Evolutionary conservation across 2,888 invertebrate species (phyloP), one percentile per base, ranked within the genome.

Genomic region (Philaethria dido): DNA sequence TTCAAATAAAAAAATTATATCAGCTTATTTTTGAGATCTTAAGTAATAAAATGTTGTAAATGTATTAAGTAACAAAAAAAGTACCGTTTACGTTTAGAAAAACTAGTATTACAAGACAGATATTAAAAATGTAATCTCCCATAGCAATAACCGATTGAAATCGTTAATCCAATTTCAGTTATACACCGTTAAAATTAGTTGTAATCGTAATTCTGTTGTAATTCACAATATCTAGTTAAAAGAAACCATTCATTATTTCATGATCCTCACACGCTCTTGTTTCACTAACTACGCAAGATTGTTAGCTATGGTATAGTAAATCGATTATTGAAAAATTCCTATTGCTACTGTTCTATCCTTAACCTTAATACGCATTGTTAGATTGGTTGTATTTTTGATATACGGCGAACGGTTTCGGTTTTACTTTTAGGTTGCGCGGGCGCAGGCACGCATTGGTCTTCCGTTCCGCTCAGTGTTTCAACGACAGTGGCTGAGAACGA

Each of bases 401-500:
- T 83, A 74, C 73, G 74, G 75, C 73, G 80, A 81, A 78, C 83
- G 82, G 77, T 82, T 86, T 84, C 76, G 80, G 81, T 85, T 81
- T 83, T 85, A 83, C 85, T 85, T 85, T 86, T 86, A 84, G 85
- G 87, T 84, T 84, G 88, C 89, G 89, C 86, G 72, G 71, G 87
- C 88, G 89, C 88, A 77, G 73, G 85, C 85, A 45, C 45, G 55
- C 55, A 84, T 81, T 74, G 81, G 78, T 88, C 86, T 89, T 87
- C 89, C 86, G 85, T 82, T 75, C 76, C 80, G 86, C 82, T 90
- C 91, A 92, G 92, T 92, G 88, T 82, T 80, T 84, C 81, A 78
- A 85, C 87, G 86, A 85, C 91, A 83, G 84, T 87, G 85, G 89
- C 80, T 81, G 88, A 82, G 91, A 83, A 84, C 89, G 88, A 91